phyloP scores from a whole-genome alignment of 2,888 invertebrate species.

The Tinea pellionella region DNA sequence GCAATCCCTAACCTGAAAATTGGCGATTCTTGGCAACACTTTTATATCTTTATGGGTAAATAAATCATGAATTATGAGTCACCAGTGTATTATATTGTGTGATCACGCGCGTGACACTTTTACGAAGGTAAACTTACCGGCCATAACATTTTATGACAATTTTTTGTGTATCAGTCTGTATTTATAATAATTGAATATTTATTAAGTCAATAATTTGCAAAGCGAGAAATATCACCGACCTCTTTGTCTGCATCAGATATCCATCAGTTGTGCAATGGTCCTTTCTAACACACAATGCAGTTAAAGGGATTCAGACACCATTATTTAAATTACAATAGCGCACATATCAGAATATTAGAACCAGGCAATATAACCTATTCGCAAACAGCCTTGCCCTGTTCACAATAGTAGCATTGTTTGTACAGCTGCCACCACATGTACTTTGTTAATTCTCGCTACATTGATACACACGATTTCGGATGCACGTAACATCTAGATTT shows the following conservation, averaged over 20 bases:
- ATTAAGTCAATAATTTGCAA: too few species aligned
- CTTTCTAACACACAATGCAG: too few species aligned
- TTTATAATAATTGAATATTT: too few species aligned
- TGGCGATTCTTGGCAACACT: not conserved
- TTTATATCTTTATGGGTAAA: not conserved
- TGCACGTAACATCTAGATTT: conserved; percentile 5
- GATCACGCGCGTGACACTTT: not conserved
- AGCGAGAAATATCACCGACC: too few species aligned
- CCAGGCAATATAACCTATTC: not conserved
- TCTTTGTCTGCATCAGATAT: too few species aligned
- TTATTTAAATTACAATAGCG: not conserved
- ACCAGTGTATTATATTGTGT: not conserved
- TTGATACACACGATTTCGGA: not conserved
- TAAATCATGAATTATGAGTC: not conserved
- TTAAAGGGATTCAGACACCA: not conserved
- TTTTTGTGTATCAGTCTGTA: too few species aligned
- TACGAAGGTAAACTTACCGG: not conserved
- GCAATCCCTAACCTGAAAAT: not conserved
- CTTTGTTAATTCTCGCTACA: not conserved
- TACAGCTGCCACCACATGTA: not conserved
- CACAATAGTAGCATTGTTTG: not conserved
- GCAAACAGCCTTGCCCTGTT: not conserved
- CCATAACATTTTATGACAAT: not conserved
- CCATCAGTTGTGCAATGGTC: too few species aligned
- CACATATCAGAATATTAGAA: not conserved